Base-by-base conservation (phyloP, 2,888 invertebrate species). In the Paralinhomoeus sp. region DNA sequence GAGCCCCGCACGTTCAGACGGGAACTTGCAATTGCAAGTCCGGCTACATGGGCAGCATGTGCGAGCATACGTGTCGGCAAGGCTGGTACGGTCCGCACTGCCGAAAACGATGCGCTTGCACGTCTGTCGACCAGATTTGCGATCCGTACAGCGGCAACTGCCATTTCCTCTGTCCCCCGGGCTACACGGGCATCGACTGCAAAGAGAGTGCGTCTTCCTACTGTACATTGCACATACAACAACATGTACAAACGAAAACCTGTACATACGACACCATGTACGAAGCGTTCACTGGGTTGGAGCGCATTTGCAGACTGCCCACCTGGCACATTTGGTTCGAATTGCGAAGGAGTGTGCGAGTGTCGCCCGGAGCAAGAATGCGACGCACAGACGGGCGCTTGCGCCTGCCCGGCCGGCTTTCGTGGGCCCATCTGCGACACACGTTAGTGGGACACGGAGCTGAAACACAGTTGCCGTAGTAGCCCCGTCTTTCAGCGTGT, bases 1-100 rank as follows among this genome's bases (percentile, higher is more conserved):
- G 60, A 61, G 50, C 56, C 60, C 44, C 38, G 48, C 3, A 35
- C 48, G 50, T 49, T 22, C 51, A 57, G 52, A 60, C 58, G 35
- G 66, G 65, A 22, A 51, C 46, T 41, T 67, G 64, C 49, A 45
- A 49, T 18, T 63, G 62, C 47, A 53, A 53, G 41, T 49, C 56
- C 1, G 62, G 62, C 12, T 62, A 49, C 45, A 54, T 56, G 41
- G 58, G 62, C 3, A 49, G 50, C 5, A 50, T 52, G 36, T 63
- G 62, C 49, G 50, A 55, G 45, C 37, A 71, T 33, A 73, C 71
- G 53, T 91, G 89, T 64, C 68, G 73, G 20, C 64, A 70, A 18
- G 80, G 80, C 24, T 72, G 63, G 55, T 91, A 78, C 64, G 91
- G 91, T 1, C 72, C 74, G 47, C 73, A 71, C 52, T 91, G 91